phyloP scores from a whole-genome alignment of 1,140 invertebrate genomes.

The Platyura marginata region DNA sequence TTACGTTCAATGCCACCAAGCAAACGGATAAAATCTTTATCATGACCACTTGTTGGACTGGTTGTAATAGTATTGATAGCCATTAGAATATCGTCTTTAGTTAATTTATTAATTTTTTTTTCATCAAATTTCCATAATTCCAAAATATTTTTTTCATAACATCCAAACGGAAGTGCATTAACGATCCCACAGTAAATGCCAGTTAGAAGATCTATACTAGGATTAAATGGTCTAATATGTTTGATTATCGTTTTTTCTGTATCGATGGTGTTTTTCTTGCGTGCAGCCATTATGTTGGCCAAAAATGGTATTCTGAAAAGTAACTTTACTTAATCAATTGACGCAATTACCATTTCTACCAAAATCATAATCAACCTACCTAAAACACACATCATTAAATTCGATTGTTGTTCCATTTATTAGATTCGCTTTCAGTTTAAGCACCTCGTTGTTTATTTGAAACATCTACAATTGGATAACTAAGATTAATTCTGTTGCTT shows the following conservation, averaged over 20 bases:
- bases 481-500: not conserved
- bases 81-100: slow-evolving; percentile 38
- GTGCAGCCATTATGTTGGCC: slow-evolving; percentile 8
- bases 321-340: slow-evolving; percentile 11
- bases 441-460: not conserved
- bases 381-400: slow-evolving; percentile 44
- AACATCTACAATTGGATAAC: not conserved
- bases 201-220: slow-evolving; percentile 28
- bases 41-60: slow-evolving; percentile 43
- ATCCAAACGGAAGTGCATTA: slow-evolving; percentile 33
- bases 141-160: slow-evolving; percentile 41
- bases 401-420: slow-evolving; percentile 18
- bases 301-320: slow-evolving; percentile 23
- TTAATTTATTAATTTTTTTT: slow-evolving; percentile 30
- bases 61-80: slow-evolving; percentile 35
- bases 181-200: slow-evolving; percentile 36
- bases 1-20: slow-evolving; percentile 40
- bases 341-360: slow-evolving; percentile 1
- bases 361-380: slow-evolving; percentile 25
- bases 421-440: slow-evolving; percentile 2
- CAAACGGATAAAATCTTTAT: slow-evolving; percentile 39
- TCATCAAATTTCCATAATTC: slow-evolving; percentile 49
- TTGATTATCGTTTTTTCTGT: no score
- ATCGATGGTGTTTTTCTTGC: slow-evolving; percentile 12
- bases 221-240: slow-evolving; percentile 32